Evolutionary conservation across 2,113 vertebrate species (phyloP).

Genomic region (Chaetorhynchus papuensis): DNA sequence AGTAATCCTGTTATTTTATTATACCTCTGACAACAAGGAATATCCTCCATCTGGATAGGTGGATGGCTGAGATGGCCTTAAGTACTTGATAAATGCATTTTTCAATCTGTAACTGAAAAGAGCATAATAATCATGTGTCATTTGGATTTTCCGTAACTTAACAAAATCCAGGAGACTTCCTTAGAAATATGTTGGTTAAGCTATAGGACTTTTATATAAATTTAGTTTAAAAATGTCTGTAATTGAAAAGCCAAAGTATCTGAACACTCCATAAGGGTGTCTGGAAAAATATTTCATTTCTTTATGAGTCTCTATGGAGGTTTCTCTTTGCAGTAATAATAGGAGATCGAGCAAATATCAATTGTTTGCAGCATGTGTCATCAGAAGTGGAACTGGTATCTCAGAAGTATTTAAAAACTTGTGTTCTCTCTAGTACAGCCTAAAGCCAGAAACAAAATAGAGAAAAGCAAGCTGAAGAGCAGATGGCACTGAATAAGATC

Average conservation of each 20-base stretch:
- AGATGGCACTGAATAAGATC: background rate
- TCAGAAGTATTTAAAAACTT: background rate
- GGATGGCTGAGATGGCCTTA: background rate
- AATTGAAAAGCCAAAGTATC: background rate
- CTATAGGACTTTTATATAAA: background rate
- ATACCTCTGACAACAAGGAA: background rate
- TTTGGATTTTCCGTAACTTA: background rate
- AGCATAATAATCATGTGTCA: background rate
- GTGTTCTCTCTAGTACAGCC: background rate
- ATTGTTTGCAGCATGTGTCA: background rate
- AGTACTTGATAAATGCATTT: constrained; percentile 11
- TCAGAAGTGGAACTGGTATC: background rate
- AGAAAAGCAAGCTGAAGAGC: background rate
- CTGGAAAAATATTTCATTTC: background rate
- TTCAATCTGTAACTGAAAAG: background rate
- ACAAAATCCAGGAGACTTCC: background rate
- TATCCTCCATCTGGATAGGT: background rate
- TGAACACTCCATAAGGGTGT: background rate
- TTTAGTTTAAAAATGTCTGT: background rate
- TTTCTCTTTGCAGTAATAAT: background rate
- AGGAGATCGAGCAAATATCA: background rate
- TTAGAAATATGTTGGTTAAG: background rate
- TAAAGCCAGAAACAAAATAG: background rate
- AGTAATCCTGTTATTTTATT: constrained; percentile 13
- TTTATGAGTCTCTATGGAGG: background rate